Evolutionary conservation across 2,797 vertebrate species (phyloP), one percentile per base, ranked within the genome.

Genomic region (Presbytis comata): DNA sequence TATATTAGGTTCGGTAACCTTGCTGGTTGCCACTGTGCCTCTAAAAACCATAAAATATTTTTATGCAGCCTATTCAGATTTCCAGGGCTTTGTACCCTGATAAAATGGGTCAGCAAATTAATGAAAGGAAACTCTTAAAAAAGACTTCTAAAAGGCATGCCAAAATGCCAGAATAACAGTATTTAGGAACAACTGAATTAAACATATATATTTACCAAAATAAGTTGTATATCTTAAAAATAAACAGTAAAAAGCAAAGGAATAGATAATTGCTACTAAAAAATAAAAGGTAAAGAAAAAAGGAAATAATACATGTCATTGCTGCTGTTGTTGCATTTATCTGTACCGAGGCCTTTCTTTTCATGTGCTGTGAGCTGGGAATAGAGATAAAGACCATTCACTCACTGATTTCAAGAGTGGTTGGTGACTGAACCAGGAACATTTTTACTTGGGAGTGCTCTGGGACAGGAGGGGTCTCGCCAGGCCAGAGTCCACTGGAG

Each of bases 41-140:
- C 92, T 59, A 94, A 82, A 93, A 87, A 93, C 46, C 46, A 48
- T 92, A 95, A 88, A 33, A 13, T 53, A 41, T 72, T 84, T 84
- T 92, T 75, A 81, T 26, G 84, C 17, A 1, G 22, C 22, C 88
- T 91, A 6, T 41, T 96, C 39, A 33, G 48, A 44, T 53, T 83
- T 72, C 93, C 75, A 79, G 57, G 53, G 81, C n/a, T 92, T 85
- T 87, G n/a, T n/a, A 70, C 57, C 74, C 88, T 70, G 72, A 86
- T 86, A 70, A 88, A 91, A 92, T 8, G 57, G 75, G n/a, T 64
- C 14, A n/a, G 76, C 88, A 96, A 80, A 72, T 53, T 28, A 86
- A 90, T 85, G 78, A 88, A 64, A 90, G 72, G 30, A 78, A 96
- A 59, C 6, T 72, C 53, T 74, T 67, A 67, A 59, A 82, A 70